Base-by-base conservation (phyloP, 1,140 invertebrate species). In the Brachionus sp. region DNA sequence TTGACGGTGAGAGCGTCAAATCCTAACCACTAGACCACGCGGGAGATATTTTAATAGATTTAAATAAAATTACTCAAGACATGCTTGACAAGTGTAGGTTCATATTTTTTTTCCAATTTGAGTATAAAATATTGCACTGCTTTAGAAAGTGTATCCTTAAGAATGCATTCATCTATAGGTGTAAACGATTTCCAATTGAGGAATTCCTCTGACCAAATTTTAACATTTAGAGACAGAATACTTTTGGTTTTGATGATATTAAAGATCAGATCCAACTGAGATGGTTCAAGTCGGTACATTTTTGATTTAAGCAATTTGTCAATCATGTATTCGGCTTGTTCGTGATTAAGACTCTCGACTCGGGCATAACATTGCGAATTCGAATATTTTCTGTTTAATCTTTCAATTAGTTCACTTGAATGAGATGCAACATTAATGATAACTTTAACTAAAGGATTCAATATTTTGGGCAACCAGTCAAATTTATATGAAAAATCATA, bases 301-400 rank as follows among this genome's bases (percentile, higher is more conserved):
- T 44, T 57, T 10, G 33, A 62, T 2, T 10, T 66, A 2, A 80
- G 16, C 3, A 62, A 37, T 66, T 66, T 80, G 4, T 80, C 57
- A 7, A 80, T 23, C 35, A 80, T 62, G 13, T 80, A 62, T 42
- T 80, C 77, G 39, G 53, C 37, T 64, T 80, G 50, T 19, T 80
- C 77, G 3, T 3, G 12, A 35, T 80, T 80, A 10, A 80, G 16
- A 39, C 37, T 9, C 12, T 80, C 50, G 6, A 80, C 16, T 62
- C n/a, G 37, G 12, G 37, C 16, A 39, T 80, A 66, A 37, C 37
- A 62, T 44, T 80, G 25, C 6, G 12, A 4, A 62, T 80, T 42
- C 9, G 77, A 42, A 80, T 39, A 80, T 62, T 62, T 80, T 39
- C 62, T 57, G n/a, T 80, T 80, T 25, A 80, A 80, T 39, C 77